Percentiles rank a stretch among this genome's conserved stretches.
Evolutionary conservation across 2,888 invertebrate genomes (phyloP).

Genomic region (Lagria hirta): DNA sequence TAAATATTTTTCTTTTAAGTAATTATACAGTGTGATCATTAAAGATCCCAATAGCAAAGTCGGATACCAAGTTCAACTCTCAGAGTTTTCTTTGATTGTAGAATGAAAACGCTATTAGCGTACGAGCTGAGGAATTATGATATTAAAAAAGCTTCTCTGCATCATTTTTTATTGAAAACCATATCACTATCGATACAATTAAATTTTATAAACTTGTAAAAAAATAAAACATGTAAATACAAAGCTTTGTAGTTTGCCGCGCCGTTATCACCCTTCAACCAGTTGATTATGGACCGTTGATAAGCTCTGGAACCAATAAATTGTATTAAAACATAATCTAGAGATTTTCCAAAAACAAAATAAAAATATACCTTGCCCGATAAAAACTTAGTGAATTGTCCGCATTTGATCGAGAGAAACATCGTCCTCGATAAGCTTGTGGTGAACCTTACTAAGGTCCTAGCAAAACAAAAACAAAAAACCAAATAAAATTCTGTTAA

Average conservation of each 20-base stretch:
- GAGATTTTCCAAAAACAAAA: background rate
- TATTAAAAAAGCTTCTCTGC: no score
- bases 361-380: constrained; percentile 9
- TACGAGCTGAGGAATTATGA: no score
- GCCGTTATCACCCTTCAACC: constrained; percentile 44
- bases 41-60: no score
- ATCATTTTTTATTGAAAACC: no score
- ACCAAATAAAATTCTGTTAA: constrained; percentile 6
- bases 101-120: no score
- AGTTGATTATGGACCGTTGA: constrained; percentile 56
- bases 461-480: constrained; percentile 46
- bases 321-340: constrained; percentile 13
- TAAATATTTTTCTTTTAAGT: no score
- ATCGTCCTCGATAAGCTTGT: constrained; percentile 73
- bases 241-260: constrained; percentile 4
- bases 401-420: constrained; percentile 49
- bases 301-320: constrained; percentile 54
- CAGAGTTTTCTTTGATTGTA: no score
- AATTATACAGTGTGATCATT: no score
- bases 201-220: no score
- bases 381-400: constrained; percentile 48
- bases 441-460: constrained; percentile 84
- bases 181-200: no score
- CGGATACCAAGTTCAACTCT: no score
- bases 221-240: constrained; percentile 6